Evolutionary conservation across 1,140 invertebrate genomes (phyloP), one percentile per base, ranked within the genome.

Genomic region (Camponotus pennsylvanicus): DNA sequence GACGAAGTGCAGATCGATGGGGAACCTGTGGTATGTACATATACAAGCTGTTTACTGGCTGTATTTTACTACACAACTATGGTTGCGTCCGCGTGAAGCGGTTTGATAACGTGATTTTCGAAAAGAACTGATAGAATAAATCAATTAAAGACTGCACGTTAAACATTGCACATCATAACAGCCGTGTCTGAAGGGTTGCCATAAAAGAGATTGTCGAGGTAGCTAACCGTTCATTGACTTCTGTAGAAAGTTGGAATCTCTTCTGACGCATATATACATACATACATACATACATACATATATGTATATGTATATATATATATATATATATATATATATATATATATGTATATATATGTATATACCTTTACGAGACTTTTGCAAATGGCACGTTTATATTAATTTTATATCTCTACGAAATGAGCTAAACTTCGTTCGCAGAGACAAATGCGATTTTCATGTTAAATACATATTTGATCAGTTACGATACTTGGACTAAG

Each of bases 1-100:
- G 97, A 97, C 89, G 97, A 98, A 88, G 97, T 99, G 5, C 97
- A 97, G 91, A 97, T 98, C 89, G 98, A 98, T 93, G 97, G 97
- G 1, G 96, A 98, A 92, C 97, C 97, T 57, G 97, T 99, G 94
- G 98, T 99, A 96, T 96, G 96, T 95, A 86, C 59, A 11, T 45
- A 27, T 52, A 52, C 34, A 57, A 79, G 42, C 42, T 52, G 66
- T 80, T 37, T 27, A 40, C 40, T 11, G 4, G 13, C 49, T 73
- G 21, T 82, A 71, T 57, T 71, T 73, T 66, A 42, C 40, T 77
- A 77, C 40, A 18, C 37, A 9, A 66, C 76, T 32, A 34, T 59
- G 52, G 13, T 18, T 52, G 3, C 15, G 49, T 0, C 9, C 37
- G 49, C 5, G 49, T n/a, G 13, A n/a, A 27, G 9, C 15, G 37